Conservation (phyloP, 2,113 vertebrate genomes). For the Anoura caudifer region DNA sequence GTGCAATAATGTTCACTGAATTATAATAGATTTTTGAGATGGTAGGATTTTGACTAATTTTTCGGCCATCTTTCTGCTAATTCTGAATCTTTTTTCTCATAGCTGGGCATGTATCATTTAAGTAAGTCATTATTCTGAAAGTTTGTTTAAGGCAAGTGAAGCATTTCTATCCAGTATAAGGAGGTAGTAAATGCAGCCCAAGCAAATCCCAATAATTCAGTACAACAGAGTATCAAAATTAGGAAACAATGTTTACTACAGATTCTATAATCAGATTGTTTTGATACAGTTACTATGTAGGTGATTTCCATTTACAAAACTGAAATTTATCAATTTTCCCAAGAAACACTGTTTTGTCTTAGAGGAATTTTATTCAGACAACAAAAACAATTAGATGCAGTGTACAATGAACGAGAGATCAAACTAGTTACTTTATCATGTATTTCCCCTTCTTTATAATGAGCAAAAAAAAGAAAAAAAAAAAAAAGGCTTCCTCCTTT, state of each 20-base stretch:
- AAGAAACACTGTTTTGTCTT: constrained; percentile 58
- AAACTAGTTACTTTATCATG: constrained; percentile 78
- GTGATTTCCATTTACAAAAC: constrained; percentile 60
- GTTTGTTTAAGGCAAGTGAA: not conserved
- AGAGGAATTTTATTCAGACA: constrained; percentile 88
- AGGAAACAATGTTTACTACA: not conserved
- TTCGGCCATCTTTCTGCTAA: not conserved
- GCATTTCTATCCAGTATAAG: not conserved
- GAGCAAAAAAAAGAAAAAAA: constrained; percentile 55
- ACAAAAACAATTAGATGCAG: constrained; percentile 84
- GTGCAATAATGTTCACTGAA: not conserved
- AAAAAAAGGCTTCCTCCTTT: constrained; percentile 66
- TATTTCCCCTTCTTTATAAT: constrained; percentile 75
- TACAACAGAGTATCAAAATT: not conserved
- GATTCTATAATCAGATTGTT: constrained; percentile 16
- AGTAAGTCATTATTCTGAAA: not conserved
- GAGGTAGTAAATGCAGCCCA: not conserved
- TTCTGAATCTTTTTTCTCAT: not conserved
- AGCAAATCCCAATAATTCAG: not conserved
- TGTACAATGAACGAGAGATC: constrained; percentile 82
- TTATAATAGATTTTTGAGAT: not conserved
- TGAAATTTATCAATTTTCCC: not conserved
- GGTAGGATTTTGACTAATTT: not conserved
- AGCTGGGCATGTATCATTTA: not conserved
- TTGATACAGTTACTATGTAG: not conserved